Base-by-base conservation (phyloP, 2,797 vertebrate species). In the Esox lucius region DNA sequence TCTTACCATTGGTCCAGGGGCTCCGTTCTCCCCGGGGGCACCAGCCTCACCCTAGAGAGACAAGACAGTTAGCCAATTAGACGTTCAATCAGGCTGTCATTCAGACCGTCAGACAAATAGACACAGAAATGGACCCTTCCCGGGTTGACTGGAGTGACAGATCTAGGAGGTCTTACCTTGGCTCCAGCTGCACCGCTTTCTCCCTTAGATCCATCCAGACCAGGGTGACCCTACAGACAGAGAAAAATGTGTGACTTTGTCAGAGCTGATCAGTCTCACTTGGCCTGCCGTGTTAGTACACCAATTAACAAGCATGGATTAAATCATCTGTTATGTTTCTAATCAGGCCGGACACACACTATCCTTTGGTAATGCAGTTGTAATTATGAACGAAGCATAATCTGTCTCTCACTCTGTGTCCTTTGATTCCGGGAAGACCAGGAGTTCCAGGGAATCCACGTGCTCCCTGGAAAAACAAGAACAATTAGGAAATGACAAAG, bases 361-460 rank as follows among this genome's bases (percentile, higher is more conserved):
- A 39, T 62, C 24, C 56, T 42, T 8, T 28, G 17, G 0, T 24
- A 46, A n/a, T 19, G 71, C 13, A n/a, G 39, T n/a, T 42, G 24
- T 17, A 16, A 22, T 49, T 67, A 31, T 65, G 8, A 72, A 11
- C 46, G 9, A 72, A 13, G 2, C 68, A 11, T 15, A 8, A 4
- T 68, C 13, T 72, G 61, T 59, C 31, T 94, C 96, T 94, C 81
- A 99, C 97, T 93, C 97, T 94, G 93, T 98, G 97, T 86, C 97
- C 97, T 91, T 99, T 99, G 86, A 99, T 96, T 81, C 97, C 97
- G 26, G 97, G 97, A 88, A 99, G 97, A 75, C 97, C 97, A 64
- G 97, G 97, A 8, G 97, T 98, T 87, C 97, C 97, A 0, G 97
- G 97, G 92, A 99, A 98, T 89, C 97, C 97, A 16, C 97, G 96